Percentiles rank a stretch among this genome's conserved stretches.
Conservation (phyloP, 2,797 vertebrate genomes). For the Sebastes vulpes region DNA sequence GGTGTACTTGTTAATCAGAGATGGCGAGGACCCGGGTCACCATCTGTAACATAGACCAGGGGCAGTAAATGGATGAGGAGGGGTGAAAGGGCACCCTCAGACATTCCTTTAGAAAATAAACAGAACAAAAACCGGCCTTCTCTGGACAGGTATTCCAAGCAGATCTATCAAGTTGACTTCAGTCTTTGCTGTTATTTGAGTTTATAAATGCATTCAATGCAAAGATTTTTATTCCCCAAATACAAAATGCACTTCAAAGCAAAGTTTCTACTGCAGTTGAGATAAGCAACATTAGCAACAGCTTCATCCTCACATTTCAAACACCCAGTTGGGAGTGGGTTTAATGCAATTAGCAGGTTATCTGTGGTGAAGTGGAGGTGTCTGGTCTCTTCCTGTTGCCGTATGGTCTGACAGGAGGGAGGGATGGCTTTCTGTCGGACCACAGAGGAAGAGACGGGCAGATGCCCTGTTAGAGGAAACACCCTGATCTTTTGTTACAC, state of each 20-base stretch:
- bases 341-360: conserved; percentile 83
- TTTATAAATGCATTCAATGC: not conserved
- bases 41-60: conserved; percentile 83
- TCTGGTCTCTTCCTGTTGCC: conserved; percentile 64
- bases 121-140: conserved; percentile 75
- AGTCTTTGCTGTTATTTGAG: conserved; percentile 31
- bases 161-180: conserved; percentile 53
- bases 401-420: conserved; percentile 61
- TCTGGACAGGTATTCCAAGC: conserved; percentile 72
- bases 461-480: conserved; percentile 76
- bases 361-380: conserved; percentile 72
- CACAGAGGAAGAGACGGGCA: conserved; percentile 65
- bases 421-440: conserved; percentile 39
- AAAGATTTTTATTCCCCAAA: not conserved
- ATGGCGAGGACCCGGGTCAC: conserved; percentile 71
- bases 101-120: conserved; percentile 86
- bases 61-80: conserved; percentile 80
- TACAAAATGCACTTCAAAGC: not conserved
- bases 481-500: conserved; percentile 76
- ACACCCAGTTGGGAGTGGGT: conserved; percentile 56
- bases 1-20: conserved; percentile 76
- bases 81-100: conserved; percentile 77
- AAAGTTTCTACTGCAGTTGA: not conserved
- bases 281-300: not conserved
- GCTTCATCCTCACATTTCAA: conserved; percentile 63